Percentiles rank a stretch among this genome's conserved stretches.
Evolutionary conservation across 1,140 invertebrate genomes (phyloP).

Genomic region (Acromyrmex echinatior): DNA sequence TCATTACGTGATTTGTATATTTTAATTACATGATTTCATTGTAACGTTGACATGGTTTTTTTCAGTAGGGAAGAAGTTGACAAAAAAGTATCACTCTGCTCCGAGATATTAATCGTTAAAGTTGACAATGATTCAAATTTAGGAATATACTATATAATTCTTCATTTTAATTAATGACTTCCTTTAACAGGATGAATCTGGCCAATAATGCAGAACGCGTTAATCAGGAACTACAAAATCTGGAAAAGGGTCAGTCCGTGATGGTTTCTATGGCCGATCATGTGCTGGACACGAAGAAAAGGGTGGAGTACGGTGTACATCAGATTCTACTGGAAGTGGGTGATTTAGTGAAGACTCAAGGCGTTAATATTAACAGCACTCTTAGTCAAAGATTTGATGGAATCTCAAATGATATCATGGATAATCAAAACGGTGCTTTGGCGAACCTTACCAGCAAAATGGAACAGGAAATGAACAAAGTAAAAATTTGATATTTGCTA

Average conservation of each 20-base stretch:
- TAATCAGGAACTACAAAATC: conserved; percentile 84
- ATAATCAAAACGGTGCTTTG: conserved; percentile 91
- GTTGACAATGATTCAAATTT: too few species aligned
- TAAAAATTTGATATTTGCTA: conserved; percentile 22
- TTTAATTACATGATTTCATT: too few species aligned
- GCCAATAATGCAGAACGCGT: conserved; percentile 83
- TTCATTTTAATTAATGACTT: neutral
- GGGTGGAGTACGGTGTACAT: conserved; percentile 94
- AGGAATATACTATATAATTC: neutral
- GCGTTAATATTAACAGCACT: conserved; percentile 90
- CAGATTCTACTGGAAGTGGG: conserved; percentile 94
- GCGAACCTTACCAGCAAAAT: conserved; percentile 92
- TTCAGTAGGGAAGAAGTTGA: too few species aligned
- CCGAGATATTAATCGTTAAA: too few species aligned
- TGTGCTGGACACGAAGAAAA: conserved; percentile 93
- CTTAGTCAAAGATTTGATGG: conserved; percentile 90
- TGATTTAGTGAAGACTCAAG: conserved; percentile 90
- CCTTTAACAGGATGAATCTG: conserved; percentile 77
- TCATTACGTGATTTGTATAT: too few species aligned
- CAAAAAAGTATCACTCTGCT: too few species aligned
- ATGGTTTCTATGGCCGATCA: conserved; percentile 94
- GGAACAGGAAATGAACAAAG: conserved; percentile 93
- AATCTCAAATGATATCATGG: conserved; percentile 90
- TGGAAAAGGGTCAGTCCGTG: conserved; percentile 93
- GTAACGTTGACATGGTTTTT: too few species aligned